Percentiles rank a stretch among this genome's conserved stretches.
Evolutionary conservation across 2,797 vertebrate species (phyloP).

Genomic region (Fundulus diaphanus): DNA sequence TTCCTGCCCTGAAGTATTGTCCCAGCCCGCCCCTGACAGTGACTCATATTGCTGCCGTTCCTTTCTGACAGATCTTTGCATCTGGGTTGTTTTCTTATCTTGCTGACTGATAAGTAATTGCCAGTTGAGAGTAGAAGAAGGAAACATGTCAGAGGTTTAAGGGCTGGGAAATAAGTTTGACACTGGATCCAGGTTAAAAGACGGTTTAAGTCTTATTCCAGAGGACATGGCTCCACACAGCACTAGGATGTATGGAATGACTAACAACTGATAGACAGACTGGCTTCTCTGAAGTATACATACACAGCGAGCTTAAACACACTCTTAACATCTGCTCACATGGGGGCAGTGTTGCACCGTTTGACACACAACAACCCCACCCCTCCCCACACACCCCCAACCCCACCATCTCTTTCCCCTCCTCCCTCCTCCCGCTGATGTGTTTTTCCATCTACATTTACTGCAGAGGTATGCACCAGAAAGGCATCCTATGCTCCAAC

Average conservation of each 20-base stretch:
- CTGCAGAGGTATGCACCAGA: constrained; percentile 46
- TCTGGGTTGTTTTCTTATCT: constrained; percentile 49
- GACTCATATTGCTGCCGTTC: constrained; percentile 12
- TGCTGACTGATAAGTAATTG: constrained; percentile 64
- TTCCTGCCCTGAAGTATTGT: no score
- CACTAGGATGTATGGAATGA: no score
- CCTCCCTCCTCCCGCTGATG: constrained; percentile 21
- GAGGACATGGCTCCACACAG: constrained; percentile 33
- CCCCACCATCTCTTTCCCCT: constrained; percentile 10
- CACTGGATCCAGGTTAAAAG: constrained; percentile 53
- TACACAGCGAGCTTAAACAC: neutral
- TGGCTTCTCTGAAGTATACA: constrained; percentile 15
- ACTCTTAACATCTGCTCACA: constrained; percentile 57
- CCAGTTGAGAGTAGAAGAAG: constrained; percentile 44
- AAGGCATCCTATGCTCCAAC: constrained; percentile 26
- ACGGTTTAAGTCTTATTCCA: constrained; percentile 42
- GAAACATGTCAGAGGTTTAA: constrained; percentile 54
- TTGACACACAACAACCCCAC: constrained; percentile 27
- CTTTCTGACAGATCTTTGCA: constrained; percentile 27
- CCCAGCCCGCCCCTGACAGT: no score
- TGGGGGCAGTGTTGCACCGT: constrained; percentile 82
- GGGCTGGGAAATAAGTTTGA: constrained; percentile 50
- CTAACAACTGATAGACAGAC: constrained; percentile 37
- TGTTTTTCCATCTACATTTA: constrained; percentile 42
- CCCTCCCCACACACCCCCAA: constrained; percentile 15